Base-by-base conservation (phyloP, 2,113 vertebrate species). In the Papio anubis region DNA sequence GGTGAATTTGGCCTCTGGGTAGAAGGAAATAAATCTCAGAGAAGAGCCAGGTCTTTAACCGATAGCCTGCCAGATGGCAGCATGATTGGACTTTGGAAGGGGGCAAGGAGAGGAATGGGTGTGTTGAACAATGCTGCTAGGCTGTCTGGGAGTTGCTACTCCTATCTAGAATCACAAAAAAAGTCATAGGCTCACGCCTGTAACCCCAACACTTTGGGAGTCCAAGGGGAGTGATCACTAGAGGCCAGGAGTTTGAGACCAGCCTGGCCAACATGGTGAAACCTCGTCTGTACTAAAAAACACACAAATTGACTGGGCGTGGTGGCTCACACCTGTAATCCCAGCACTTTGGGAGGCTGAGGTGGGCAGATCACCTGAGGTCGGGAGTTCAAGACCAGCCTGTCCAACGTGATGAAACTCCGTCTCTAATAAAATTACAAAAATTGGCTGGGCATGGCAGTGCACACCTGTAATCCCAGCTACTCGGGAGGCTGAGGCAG, bases 1-100 rank as follows among this genome's bases (percentile, higher is more conserved):
- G 35, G 20, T 61, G 86, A 92, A 88, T 80, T 45, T 94, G 92
- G 70, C 32, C 30, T 93, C 78, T 86, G 91, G 72, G 81, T 81
- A 66, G 81, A 90, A 96, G 40, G 72, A 94, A 91, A 38, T 78
- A 40, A 55, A 43, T 94, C 40, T 84, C 32, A 55, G 88, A 50
- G 27, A 52, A 86, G 30, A 92, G 48, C 27, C 89, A 75, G 20
- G 23, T 38, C 21, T 73, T 68, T 88, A 76, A 64, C 40, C 25
- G 8, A 48, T 59, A 84, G 32, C 89, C 79, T 27, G 4, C 55
- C 8, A 50, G 64, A 75, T 82, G 30, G 73, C 18, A 21, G 32
- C 75, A 32, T 66, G 59, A 8, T 1, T 82, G 73, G 79, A 95
- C 93, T 88, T 79, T 86, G 81, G 64, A 76, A 83, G 48, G 52